Evolutionary conservation across 1,140 invertebrate species (phyloP).

Genomic region (Tribolium madens): DNA sequence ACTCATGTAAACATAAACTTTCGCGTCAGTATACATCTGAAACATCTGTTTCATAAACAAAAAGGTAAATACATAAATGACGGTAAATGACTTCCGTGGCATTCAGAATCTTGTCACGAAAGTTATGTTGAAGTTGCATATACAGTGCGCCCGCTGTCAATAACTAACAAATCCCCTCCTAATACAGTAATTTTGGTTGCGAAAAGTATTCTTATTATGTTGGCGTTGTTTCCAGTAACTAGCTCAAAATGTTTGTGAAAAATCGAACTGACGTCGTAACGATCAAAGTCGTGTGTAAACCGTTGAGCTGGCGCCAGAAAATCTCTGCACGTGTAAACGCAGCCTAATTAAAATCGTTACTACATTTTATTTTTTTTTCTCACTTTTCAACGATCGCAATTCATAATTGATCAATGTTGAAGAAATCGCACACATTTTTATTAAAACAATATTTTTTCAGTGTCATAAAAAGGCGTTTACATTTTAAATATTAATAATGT

Average conservation of each 20-base stretch:
- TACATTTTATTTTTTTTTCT: background rate
- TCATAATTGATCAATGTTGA: no score
- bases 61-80: background rate
- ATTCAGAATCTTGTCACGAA: background rate
- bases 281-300: background rate
- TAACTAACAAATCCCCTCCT: no score
- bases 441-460: no score
- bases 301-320: background rate
- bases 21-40: background rate
- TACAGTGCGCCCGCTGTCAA: background rate
- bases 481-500: no score
- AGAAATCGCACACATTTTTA: no score
- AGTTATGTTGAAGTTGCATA: background rate
- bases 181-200: no score
- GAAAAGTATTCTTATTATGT: no score
- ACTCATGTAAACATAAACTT: background rate
- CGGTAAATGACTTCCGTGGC: background rate
- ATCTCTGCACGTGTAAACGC: background rate
- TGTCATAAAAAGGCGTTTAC: no score
- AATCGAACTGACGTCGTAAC: background rate
- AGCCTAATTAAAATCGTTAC: background rate
- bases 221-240: background rate
- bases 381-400: no score
- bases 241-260: background rate
- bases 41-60: background rate